phyloP scores from a whole-genome alignment of 2,888 invertebrate genomes.

The Acleris laterana region DNA sequence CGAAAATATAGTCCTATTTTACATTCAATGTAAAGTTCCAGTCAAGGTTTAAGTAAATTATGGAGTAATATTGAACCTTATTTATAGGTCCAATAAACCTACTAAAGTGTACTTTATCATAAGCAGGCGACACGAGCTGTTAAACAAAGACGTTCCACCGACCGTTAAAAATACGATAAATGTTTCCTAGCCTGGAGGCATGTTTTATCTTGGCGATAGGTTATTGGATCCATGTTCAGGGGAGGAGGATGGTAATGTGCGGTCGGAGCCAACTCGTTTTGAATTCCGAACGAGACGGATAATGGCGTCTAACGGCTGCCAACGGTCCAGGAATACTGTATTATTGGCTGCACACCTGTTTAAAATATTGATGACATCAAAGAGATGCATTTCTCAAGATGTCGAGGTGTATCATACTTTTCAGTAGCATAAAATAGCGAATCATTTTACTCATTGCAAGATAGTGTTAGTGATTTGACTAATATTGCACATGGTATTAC shows the following conservation, averaged over 20 bases:
- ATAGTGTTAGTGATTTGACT: too few species aligned
- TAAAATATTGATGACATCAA: conserved; percentile 38
- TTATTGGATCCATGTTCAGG: conserved; percentile 33
- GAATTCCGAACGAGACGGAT: conserved; percentile 49
- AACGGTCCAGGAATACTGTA: conserved; percentile 39
- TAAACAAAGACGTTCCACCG: conserved; percentile 23
- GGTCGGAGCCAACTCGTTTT: conserved; percentile 44
- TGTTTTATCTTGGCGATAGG: conserved; percentile 20
- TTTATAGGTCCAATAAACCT: conserved; percentile 31
- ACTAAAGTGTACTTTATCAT: conserved; percentile 31
- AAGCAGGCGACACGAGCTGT: conserved; percentile 24
- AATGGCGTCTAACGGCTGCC: conserved; percentile 46
- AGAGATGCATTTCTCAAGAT: conserved; percentile 8
- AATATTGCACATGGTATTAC: too few species aligned
- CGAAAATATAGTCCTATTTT: not conserved
- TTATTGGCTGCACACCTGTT: conserved; percentile 41
- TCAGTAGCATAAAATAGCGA: not conserved
- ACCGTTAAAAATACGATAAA: conserved; percentile 25
- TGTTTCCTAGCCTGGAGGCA: conserved; percentile 10
- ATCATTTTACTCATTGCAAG: too few species aligned
- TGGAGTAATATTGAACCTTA: conserved; percentile 24
- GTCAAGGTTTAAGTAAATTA: conserved; percentile 13
- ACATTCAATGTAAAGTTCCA: not conserved
- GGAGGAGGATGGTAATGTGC: conserved; percentile 44
- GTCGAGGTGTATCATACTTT: not conserved